These are phyloP conservation scores for Mastomys natalensis DNA, from an alignment of 2,113 vertebrate genomes.

Conservation along the genomic window DNA sequence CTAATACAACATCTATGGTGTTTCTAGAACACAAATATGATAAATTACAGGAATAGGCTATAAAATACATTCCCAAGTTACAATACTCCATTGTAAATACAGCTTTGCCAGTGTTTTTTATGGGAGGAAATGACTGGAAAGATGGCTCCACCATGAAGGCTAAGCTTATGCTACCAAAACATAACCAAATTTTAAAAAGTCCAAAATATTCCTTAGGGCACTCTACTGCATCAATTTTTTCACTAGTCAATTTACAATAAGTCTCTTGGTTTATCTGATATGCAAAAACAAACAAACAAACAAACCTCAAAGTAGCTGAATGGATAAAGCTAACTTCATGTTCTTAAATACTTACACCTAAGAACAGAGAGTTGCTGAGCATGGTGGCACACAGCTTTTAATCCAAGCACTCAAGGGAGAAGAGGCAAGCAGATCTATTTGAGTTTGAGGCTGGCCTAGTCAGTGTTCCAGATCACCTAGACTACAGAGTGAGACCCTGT, in stretches of 20 bases:
- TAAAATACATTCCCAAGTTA: not conserved
- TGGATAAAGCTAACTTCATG: not conserved
- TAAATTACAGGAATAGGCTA: not conserved
- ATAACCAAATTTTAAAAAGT: not conserved
- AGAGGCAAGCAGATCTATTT: not conserved
- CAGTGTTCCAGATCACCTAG: not conserved
- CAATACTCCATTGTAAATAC: not conserved
- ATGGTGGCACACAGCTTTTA: not conserved
- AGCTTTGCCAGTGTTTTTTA: not conserved
- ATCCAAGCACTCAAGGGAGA: not conserved
- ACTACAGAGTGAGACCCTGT: not conserved
- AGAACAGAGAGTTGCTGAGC: not conserved
- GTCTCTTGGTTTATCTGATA: not conserved
- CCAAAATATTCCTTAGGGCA: not conserved
- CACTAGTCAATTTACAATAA: not conserved
- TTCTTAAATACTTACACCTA: not conserved
- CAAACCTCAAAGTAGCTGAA: conserved; percentile 9
- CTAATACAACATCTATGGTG: not conserved
- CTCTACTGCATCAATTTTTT: conserved; percentile 17
- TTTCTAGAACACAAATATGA: not conserved
- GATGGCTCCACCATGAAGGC: not conserved
- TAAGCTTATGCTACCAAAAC: not conserved
- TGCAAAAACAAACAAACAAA: not conserved
- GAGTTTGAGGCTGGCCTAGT: not conserved
- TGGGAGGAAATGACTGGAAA: not conserved